These are phyloP conservation scores for Morinoia aosen DNA, from an alignment of 2,888 invertebrate species.

Conservation along the genomic window DNA sequence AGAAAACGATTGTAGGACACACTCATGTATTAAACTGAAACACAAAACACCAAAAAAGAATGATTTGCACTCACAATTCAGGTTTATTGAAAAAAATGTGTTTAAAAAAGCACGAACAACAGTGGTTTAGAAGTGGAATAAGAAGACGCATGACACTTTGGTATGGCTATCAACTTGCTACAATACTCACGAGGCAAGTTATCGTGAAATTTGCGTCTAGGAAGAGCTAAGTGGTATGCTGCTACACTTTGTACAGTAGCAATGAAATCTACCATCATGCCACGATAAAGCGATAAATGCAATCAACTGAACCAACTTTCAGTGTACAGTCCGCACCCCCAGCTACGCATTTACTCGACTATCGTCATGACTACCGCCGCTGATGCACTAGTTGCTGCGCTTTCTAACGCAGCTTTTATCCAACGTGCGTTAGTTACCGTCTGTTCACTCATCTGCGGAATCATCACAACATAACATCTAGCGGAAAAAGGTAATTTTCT, in stretches of 20 bases:
- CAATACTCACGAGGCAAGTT: background rate
- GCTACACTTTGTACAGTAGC: background rate
- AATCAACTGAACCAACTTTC: constrained; percentile 14
- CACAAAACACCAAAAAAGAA: background rate
- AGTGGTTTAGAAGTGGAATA: background rate
- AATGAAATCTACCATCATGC: constrained; percentile 1
- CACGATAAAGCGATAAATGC: background rate
- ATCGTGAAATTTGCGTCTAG: background rate
- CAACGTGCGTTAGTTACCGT: background rate
- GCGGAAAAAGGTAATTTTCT: background rate
- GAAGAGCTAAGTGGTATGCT: background rate
- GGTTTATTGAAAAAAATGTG: background rate
- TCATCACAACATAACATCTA: background rate
- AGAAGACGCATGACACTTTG: background rate
- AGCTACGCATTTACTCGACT: background rate
- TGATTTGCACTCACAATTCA: background rate
- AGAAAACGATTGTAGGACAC: background rate
- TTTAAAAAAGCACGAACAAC: background rate
- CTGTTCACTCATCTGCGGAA: background rate
- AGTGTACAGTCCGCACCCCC: background rate
- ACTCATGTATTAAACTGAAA: background rate
- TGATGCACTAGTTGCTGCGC: background rate
- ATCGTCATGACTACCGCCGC: background rate
- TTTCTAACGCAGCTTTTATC: background rate
- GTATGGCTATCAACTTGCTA: background rate